These are phyloP conservation scores for Lycocorax pyrrhopterus DNA, from an alignment of 2,113 vertebrate genomes.

Conservation along the genomic window DNA sequence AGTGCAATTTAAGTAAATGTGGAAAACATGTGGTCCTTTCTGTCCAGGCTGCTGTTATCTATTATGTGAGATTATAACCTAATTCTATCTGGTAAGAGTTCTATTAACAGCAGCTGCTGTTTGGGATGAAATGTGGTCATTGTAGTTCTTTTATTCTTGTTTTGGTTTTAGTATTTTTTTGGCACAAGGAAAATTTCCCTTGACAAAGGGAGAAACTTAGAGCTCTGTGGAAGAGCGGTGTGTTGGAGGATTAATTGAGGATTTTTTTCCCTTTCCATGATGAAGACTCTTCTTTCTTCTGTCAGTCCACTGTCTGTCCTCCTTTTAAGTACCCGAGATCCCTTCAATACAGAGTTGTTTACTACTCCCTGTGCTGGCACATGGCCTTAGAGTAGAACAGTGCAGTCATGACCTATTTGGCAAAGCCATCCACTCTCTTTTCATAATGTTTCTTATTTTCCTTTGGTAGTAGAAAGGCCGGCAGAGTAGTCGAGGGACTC, in stretches of 20 bases:
- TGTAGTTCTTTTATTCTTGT: not conserved
- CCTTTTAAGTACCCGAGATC: not conserved
- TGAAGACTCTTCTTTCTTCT: not conserved
- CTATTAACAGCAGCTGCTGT: not conserved
- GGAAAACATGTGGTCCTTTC: not conserved
- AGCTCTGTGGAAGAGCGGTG: accelerated
- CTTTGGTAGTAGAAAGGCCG: not conserved
- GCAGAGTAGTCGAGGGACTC: not conserved
- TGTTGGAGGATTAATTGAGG: not conserved
- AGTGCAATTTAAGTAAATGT: not conserved
- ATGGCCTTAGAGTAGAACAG: not conserved
- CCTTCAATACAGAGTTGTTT: not conserved
- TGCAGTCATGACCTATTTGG: slow-evolving; percentile 10
- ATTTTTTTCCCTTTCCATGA: not conserved
- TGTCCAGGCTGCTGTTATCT: not conserved
- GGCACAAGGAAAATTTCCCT: not conserved
- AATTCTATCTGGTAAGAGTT: not conserved
- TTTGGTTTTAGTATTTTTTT: not conserved
- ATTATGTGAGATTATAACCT: not conserved
- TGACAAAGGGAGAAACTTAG: not conserved
- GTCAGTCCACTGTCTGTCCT: not conserved
- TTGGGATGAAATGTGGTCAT: not conserved
- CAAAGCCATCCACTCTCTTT: not conserved
- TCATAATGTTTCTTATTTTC: not conserved
- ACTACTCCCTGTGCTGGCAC: not conserved